Percentiles rank a stretch among this genome's conserved stretches.
phyloP scores from a whole-genome alignment of 1,140 invertebrate species.

The Pogonomyrmex barbatus region DNA sequence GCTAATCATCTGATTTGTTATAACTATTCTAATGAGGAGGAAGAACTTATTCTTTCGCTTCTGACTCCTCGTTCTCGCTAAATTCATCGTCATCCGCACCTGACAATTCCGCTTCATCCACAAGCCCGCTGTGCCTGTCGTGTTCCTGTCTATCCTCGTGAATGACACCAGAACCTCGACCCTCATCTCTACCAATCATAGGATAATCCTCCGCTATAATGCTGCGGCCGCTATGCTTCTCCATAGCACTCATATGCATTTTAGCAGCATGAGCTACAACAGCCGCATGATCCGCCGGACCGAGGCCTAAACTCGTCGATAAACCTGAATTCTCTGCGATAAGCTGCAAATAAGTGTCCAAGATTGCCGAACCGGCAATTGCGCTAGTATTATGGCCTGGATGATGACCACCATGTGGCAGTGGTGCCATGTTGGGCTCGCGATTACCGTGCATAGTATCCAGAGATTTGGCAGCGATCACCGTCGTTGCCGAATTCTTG shows the following conservation, averaged over 20 bases:
- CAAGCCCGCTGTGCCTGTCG: slow-evolving; percentile 68
- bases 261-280: slow-evolving; percentile 89
- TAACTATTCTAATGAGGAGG: not conserved
- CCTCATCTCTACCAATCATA: slow-evolving; percentile 82
- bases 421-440: slow-evolving; percentile 85
- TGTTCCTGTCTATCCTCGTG: slow-evolving; percentile 81
- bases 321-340: slow-evolving; percentile 92
- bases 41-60: slow-evolving; percentile 79
- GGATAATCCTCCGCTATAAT: slow-evolving; percentile 80
- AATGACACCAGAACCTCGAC: slow-evolving; percentile 74
- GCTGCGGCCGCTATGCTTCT: slow-evolving; percentile 77
- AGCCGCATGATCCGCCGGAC: slow-evolving; percentile 84
- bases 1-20: not conserved
- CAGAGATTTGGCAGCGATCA: slow-evolving; percentile 88
- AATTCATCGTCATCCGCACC: slow-evolving; percentile 83
- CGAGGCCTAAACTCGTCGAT: slow-evolving; percentile 84
- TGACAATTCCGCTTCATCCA: slow-evolving; percentile 78
- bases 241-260: slow-evolving; percentile 90
- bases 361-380: slow-evolving; percentile 90
- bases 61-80: slow-evolving; percentile 83
- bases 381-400: slow-evolving; percentile 82
- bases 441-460: slow-evolving; percentile 86
- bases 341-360: slow-evolving; percentile 94
- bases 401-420: slow-evolving; percentile 76
- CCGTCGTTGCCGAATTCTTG: slow-evolving; percentile 69